Evolutionary conservation across 2,113 vertebrate species (phyloP), one percentile per base, ranked within the genome.

Genomic region (Sinocyclocheilus rhinocerous): DNA sequence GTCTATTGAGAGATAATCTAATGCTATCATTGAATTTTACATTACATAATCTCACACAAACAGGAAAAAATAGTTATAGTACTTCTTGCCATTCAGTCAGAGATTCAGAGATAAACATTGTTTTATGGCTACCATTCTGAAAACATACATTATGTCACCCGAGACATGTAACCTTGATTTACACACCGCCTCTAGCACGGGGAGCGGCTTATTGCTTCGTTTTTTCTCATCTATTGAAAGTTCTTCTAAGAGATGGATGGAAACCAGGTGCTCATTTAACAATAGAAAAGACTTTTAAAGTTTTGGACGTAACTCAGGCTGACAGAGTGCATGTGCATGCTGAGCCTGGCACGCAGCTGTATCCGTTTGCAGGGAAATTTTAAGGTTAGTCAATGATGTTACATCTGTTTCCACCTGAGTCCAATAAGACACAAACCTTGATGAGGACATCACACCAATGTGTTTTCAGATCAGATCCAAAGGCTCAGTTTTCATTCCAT

Each of bases 251-350:
- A 87, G 89, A 76, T 91, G 45, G 91, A 95, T 93, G 91, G 85
- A 93, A 93, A 93, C 88, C 93, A 95, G 93, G 93, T 94, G 93
- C 87, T n/a, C 65, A 11, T 82, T 87, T 52, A 87, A 76, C 55
- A 87, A 89, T 89, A 89, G 90, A 88, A 90, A 86, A 90, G 72
- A 70, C 57, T 20, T 91, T 92, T 90, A 86, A 89, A 89, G 61
- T 79, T 90, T 88, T 69, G 75, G 88, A 86, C 87, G 77, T 91
- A 92, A 92, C 87, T 13, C 50, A 87, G 89, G 82, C 85, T 90
- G 94, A 93, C 92, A 90, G 57, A 29, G 65, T 72, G 87, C 82
- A 88, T 90, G 33, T 80, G 90, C 87, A 63, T 36, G 57, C 88
- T 15, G n/a, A 76, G 77, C 76, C 76, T 61, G 85, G 84, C 18